Conservation (phyloP, 2,888 invertebrate species). For the Spilarctia lutea region DNA sequence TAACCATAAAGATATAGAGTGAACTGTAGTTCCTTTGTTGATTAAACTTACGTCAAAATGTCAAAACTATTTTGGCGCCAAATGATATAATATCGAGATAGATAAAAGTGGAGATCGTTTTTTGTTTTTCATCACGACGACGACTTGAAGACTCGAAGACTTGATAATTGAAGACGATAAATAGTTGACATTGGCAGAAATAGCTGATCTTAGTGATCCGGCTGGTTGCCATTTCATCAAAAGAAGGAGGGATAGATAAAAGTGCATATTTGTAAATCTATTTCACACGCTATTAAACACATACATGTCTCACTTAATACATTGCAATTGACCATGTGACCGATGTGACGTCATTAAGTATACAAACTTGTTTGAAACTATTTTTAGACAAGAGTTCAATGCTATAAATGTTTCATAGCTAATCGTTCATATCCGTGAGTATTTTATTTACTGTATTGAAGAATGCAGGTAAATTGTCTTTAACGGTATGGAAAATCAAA, state of each 20-base stretch:
- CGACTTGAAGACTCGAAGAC: no score
- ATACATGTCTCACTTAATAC: conserved; percentile 37
- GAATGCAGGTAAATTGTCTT: background rate
- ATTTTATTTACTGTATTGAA: conserved; percentile 18
- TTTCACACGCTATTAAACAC: conserved; percentile 20
- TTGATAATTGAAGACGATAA: no score
- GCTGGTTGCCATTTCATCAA: no score
- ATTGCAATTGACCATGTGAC: conserved; percentile 26
- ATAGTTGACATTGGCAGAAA: no score
- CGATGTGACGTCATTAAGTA: conserved; percentile 40
- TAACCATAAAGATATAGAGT: background rate
- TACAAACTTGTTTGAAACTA: conserved; percentile 43
- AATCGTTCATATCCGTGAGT: conserved; percentile 19
- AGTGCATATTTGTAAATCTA: background rate
- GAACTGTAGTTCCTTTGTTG: conserved; percentile 5
- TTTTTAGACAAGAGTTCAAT: conserved; percentile 53
- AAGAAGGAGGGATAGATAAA: no score
- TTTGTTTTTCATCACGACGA: no score
- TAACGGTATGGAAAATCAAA: background rate
- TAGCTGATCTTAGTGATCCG: no score
- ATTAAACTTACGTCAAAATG: background rate
- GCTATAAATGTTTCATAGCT: conserved; percentile 33
- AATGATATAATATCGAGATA: background rate
- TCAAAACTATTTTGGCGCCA: background rate
- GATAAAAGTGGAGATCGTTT: no score